These are phyloP conservation scores for Nasalis larvatus DNA, from an alignment of 2,113 vertebrate genomes.

Conservation along the genomic window DNA sequence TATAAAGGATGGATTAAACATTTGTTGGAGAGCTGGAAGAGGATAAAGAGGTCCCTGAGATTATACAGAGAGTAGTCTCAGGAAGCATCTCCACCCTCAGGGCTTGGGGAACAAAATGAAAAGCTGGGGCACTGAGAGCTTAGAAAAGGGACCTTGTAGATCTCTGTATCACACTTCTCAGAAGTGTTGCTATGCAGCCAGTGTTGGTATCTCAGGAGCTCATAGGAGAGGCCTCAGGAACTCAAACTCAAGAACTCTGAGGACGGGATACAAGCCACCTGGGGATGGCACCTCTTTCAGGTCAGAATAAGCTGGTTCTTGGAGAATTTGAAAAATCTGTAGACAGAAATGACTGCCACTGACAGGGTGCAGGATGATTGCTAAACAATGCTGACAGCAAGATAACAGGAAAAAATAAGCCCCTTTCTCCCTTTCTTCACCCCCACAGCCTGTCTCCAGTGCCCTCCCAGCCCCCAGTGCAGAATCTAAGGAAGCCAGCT, in stretches of 20 bases:
- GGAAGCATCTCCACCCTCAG: neutral
- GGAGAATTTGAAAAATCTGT: neutral
- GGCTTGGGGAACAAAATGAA: neutral
- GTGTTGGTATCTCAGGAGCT: neutral
- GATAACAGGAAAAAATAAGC: neutral
- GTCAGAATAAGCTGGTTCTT: neutral
- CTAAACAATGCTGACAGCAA: neutral
- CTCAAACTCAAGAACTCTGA: neutral
- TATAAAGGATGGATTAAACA: neutral
- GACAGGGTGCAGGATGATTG: neutral
- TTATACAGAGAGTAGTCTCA: neutral
- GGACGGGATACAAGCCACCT: neutral
- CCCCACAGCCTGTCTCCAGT: neutral
- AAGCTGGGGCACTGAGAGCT: neutral
- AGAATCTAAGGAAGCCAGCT: neutral
- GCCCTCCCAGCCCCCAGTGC: accelerated
- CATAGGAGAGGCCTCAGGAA: neutral
- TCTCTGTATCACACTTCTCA: neutral
- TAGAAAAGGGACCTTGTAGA: neutral
- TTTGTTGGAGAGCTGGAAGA: neutral
- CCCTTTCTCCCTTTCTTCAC: neutral
- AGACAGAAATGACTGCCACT: neutral
- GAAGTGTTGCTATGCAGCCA: neutral
- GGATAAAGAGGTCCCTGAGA: neutral
- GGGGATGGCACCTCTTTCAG: neutral